These are phyloP conservation scores for Conchocele bisecta DNA, from an alignment of 2,888 invertebrate species.

Conservation along the genomic window DNA sequence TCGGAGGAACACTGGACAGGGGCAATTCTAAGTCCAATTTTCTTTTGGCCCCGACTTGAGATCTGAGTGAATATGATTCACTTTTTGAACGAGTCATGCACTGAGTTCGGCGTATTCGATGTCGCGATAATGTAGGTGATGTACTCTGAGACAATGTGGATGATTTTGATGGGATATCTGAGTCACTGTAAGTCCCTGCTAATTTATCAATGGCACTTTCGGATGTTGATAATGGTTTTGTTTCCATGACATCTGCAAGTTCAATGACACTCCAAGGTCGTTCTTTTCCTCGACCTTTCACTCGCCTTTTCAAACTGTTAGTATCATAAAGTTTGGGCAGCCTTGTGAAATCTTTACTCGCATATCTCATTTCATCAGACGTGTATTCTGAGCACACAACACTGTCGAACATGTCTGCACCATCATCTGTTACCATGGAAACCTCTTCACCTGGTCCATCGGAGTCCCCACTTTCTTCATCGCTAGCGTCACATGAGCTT, in stretches of 20 bases:
- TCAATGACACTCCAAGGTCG: constrained; percentile 96
- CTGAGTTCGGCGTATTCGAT: constrained; percentile 47
- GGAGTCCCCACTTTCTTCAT: constrained; percentile 72
- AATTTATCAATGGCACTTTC: constrained; percentile 92
- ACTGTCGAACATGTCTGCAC: constrained; percentile 74
- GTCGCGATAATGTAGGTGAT: constrained; percentile 67
- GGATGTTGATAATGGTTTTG: constrained; percentile 91
- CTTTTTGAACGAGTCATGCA: constrained; percentile 44
- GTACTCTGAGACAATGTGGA: constrained; percentile 34
- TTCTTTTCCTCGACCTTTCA: constrained; percentile 60
- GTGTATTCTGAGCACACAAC: constrained; percentile 72
- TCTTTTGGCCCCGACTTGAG: constrained; percentile 65
- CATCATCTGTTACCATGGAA: constrained; percentile 73
- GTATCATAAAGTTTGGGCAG: constrained; percentile 65
- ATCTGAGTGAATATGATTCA: constrained; percentile 51
- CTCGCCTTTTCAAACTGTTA: constrained; percentile 54
- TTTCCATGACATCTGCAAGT: constrained; percentile 87
- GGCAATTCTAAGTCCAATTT: constrained; percentile 59
- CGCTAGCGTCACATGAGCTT: constrained; percentile 78
- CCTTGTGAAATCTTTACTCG: constrained; percentile 43
- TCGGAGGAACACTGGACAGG: too few species aligned
- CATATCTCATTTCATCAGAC: constrained; percentile 64
- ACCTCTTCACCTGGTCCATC: constrained; percentile 68
- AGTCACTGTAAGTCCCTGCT: constrained; percentile 56
- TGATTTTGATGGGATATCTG: constrained; percentile 51